Evolutionary conservation across 2,113 vertebrate species (phyloP), one percentile per base, ranked within the genome.

Genomic region (Eolophus roseicapilla): DNA sequence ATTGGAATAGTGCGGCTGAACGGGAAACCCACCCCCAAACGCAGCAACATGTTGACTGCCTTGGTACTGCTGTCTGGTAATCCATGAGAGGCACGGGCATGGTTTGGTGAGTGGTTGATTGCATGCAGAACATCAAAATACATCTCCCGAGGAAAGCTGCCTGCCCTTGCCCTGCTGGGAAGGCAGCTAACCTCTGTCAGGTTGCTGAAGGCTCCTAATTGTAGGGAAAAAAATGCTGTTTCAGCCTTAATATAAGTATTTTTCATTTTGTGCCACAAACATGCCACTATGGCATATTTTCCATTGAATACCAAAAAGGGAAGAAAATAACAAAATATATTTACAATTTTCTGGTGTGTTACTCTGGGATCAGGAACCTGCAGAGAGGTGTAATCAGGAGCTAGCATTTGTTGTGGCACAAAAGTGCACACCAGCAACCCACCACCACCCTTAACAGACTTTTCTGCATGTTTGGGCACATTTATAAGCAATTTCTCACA

Each of bases 21-120:
- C 11, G 6, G 25, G 20, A 39, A 70, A 27, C 11, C 5, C 53
- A 7, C 9, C 3, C 29, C 21, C 2, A 47, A 49, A 43, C 33
- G 35, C 16, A 15, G 18, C 27, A 39, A 11, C 31, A n/a, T 13
- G 9, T 4, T 41, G 53, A 13, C 15, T 9, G 5, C 44, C 13
- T 11, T 10, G 19, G 21, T 11, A 17, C 37, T 16, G 11, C 52
- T 41, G 0, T 9, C 17, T 9, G 20, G 31, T 17, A 18, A 53
- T 3, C 33, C 11, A 0, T 5, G 68, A 19, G 11, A 19, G 37
- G 31, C 17, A 2, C 1, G 15, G 46, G 50, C 37, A 14, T 8
- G 28, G 17, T 14, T 35, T 29, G 31, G 6, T 29, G 31, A 8
- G 21, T 18, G 25, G 6, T 9, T 65, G 11, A 25, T 5, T 47